Base-by-base conservation (phyloP, 1,140 invertebrate genomes). In the Drosophila gunungcola region DNA sequence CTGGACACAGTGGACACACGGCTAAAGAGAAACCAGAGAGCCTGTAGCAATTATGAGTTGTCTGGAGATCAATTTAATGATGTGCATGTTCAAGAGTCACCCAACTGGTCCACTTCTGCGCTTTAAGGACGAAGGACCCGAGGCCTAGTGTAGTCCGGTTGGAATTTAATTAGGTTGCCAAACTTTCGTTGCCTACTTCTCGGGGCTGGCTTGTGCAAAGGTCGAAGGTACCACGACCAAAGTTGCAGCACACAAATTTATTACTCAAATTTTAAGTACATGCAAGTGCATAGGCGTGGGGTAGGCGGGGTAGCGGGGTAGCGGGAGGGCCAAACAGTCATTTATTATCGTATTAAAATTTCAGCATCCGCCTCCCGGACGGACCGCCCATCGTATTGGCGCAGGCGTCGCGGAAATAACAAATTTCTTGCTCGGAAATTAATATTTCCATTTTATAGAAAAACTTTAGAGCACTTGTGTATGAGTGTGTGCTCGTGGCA, bases 301-400 rank as follows among this genome's bases (percentile, higher is more conserved):
- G 65, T 12, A 48, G 11, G 52, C 42, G 5, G 53, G 21, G n/a
- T n/a, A n/a, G n/a, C n/a, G 41, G 41, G 21, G 54, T 21, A 25
- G n/a, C 12, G 11, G 32, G 29, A 11, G 34, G 25, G 21, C 29
- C 29, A 7, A 65, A 53, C 43, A 69, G 52, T 78, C 76, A 84
- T 83, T 89, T 88, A 84, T 88, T 88, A 88, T 84, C 80, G 80
- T 78, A 89, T 89, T 89, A 88, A 89, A 84, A 84, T 89, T 80
- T 63, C 56, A 69, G 45, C 48, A 55, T 41, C 49, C 58, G 57
- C 16, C 51, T 32, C 55, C 32, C 16, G 27, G 6, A 4, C 34
- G 27, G 6, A 4, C 34, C 36, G n/a, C 56, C 48, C 56, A 42
- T 60, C 53, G 39, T 65, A 80, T 84, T 73, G 63, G 65, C 57